Conservation (phyloP, 1,140 invertebrate genomes). For the Capitella teleta region DNA sequence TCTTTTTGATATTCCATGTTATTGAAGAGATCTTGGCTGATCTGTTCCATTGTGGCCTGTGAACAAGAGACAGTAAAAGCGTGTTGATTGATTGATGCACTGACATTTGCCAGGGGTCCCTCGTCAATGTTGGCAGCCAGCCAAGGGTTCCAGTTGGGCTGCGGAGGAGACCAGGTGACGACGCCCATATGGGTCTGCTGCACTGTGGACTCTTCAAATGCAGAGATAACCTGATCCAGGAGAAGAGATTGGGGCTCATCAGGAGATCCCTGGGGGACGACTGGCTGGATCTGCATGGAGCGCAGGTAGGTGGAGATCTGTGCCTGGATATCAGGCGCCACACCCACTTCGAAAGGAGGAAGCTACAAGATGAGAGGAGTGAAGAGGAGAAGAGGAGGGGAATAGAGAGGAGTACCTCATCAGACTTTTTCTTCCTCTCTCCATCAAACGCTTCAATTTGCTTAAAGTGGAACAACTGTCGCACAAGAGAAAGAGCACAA, state of each 20-base stretch:
- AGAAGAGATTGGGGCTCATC: constrained; percentile 19
- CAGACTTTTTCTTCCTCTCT: constrained; percentile 72
- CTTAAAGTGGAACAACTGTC: constrained; percentile 87
- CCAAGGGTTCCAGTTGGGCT: constrained; percentile 95
- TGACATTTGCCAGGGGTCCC: constrained; percentile 66
- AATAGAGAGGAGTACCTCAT: too few species aligned
- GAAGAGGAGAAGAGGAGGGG: too few species aligned
- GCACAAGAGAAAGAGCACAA: constrained; percentile 84
- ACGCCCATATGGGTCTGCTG: constrained; percentile 54
- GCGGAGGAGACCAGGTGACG: constrained; percentile 89
- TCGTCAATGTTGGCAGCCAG: constrained; percentile 87
- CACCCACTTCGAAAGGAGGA: too few species aligned
- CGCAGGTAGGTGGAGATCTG: neutral
- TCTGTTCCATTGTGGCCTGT: constrained; percentile 6
- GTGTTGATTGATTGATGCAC: constrained; percentile 11
- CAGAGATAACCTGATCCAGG: constrained; percentile 47
- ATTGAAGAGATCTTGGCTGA: constrained; percentile 6
- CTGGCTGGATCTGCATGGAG: too few species aligned
- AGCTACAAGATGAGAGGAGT: too few species aligned
- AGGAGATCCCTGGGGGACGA: neutral
- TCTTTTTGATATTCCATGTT: neutral
- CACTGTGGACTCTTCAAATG: constrained; percentile 48
- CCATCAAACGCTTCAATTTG: constrained; percentile 83
- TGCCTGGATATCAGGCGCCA: neutral
- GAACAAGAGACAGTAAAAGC: neutral